A percentile compares a stretch with the other conserved stretches of the same genome.
Conservation (phyloP, 2,113 vertebrate species). For the Xyrauchen texanus region DNA sequence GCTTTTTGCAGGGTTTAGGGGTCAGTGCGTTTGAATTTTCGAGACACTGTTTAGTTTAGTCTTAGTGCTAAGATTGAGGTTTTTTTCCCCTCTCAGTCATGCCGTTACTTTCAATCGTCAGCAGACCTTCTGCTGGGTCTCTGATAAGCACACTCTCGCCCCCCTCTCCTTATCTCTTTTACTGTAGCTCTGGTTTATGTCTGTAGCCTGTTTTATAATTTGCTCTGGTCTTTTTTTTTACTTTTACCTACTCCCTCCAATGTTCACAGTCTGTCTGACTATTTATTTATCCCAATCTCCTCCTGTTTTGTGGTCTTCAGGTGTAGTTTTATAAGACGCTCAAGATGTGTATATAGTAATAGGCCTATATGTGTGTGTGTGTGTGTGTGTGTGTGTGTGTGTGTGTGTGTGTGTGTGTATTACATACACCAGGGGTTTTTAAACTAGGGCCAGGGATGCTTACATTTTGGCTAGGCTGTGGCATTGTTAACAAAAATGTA, state of each 20-base stretch:
- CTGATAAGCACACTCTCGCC: background rate
- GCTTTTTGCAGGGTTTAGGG: background rate
- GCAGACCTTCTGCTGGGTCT: background rate
- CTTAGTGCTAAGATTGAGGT: constrained; percentile 11
- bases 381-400: too few species aligned
- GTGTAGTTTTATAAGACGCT: too few species aligned
- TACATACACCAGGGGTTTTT: too few species aligned
- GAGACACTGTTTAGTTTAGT: background rate
- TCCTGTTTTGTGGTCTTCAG: too few species aligned
- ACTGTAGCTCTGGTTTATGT: background rate
- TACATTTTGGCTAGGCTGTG: too few species aligned
- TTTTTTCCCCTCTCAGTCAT: background rate
- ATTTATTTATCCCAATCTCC: too few species aligned
- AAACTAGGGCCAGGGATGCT: too few species aligned
- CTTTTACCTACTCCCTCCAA: background rate
- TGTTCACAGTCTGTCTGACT: background rate
- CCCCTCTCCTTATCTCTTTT: background rate
- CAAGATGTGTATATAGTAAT: too few species aligned
- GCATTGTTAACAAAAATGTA: too few species aligned
- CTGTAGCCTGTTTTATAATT: background rate
- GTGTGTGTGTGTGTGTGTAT: too few species aligned
- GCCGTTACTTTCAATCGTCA: background rate
- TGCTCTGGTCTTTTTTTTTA: background rate
- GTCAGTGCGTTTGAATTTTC: background rate
- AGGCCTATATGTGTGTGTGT: too few species aligned